Evolutionary conservation across 2,888 invertebrate genomes (phyloP).

Genomic region (Branchinecta sandiegonensis): DNA sequence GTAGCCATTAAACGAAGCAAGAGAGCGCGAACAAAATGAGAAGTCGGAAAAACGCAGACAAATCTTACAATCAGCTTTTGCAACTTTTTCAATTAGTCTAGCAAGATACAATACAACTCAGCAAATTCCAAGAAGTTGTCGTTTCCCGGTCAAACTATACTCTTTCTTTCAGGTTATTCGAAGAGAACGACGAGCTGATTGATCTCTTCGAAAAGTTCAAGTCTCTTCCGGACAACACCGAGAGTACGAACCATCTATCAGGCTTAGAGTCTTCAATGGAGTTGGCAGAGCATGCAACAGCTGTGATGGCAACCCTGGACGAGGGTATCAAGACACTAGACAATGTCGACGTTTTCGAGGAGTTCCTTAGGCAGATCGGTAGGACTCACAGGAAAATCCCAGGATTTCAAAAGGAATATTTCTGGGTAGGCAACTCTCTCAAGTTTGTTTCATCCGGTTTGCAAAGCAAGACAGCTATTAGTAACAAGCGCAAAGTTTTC

Average conservation of each 20-base stretch:
- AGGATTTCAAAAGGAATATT: conserved; percentile 69
- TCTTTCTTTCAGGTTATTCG: conserved; percentile 54
- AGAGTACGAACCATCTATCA: conserved; percentile 37
- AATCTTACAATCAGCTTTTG: too few relatives aligned
- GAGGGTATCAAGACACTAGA: conserved; percentile 75
- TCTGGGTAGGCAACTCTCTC: conserved; percentile 52
- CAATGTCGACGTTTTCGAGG: conserved; percentile 67
- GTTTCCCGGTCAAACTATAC: neutral
- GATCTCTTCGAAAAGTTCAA: conserved; percentile 66
- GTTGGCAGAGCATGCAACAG: conserved; percentile 69
- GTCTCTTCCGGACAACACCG: conserved; percentile 57
- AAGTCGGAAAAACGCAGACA: too few relatives aligned
- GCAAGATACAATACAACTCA: too few relatives aligned
- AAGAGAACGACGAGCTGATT: conserved; percentile 63
- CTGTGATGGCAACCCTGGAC: conserved; percentile 76
- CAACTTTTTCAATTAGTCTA: too few relatives aligned
- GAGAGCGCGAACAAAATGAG: too few relatives aligned
- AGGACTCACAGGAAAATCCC: conserved; percentile 67
- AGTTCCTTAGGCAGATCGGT: conserved; percentile 65
- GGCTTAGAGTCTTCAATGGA: conserved; percentile 41
- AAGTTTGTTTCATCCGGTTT: too few relatives aligned
- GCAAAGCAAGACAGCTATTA: too few relatives aligned
- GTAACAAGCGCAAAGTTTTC: too few relatives aligned
- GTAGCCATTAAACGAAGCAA: too few relatives aligned
- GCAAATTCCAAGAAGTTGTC: too few relatives aligned